These are phyloP conservation scores for Martes martes DNA, from an alignment of 2,113 vertebrate genomes.

Conservation along the genomic window DNA sequence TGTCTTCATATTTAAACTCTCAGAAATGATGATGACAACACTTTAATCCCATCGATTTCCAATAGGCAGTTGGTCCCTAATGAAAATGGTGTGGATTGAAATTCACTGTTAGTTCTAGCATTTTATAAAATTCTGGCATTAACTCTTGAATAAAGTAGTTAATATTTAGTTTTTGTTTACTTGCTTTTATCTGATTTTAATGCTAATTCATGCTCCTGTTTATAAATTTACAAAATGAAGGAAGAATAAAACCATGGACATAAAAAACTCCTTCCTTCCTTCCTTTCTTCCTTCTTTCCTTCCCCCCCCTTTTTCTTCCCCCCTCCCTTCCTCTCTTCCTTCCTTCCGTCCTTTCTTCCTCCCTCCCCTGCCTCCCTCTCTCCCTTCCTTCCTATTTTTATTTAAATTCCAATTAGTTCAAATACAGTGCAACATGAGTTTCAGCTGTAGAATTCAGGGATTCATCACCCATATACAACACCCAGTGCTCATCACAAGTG, in stretches of 20 bases:
- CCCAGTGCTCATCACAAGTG: not conserved
- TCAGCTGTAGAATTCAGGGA: not conserved
- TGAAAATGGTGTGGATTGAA: not conserved
- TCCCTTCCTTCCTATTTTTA: not conserved
- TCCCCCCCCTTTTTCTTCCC: too few species aligned
- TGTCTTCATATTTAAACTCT: not conserved
- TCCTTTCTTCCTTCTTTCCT: too few species aligned
- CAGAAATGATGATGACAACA: not conserved
- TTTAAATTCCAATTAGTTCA: not conserved
- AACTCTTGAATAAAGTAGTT: not conserved
- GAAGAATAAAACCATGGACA: not conserved
- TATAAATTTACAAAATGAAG: not conserved
- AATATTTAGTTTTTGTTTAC: not conserved
- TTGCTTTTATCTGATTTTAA: not conserved
- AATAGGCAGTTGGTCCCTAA: not conserved
- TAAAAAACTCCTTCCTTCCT: not conserved
- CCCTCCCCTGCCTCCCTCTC: fast-evolving
- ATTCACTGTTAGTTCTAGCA: not conserved
- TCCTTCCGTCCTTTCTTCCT: too few species aligned
- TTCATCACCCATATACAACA: not conserved
- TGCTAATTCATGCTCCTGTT: not conserved
- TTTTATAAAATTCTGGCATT: not conserved
- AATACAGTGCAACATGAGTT: not conserved
- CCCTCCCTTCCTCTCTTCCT: not conserved
- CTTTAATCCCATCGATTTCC: not conserved